Base-by-base conservation (phyloP, 2,888 invertebrate genomes). In the Endomychus coccineus region DNA sequence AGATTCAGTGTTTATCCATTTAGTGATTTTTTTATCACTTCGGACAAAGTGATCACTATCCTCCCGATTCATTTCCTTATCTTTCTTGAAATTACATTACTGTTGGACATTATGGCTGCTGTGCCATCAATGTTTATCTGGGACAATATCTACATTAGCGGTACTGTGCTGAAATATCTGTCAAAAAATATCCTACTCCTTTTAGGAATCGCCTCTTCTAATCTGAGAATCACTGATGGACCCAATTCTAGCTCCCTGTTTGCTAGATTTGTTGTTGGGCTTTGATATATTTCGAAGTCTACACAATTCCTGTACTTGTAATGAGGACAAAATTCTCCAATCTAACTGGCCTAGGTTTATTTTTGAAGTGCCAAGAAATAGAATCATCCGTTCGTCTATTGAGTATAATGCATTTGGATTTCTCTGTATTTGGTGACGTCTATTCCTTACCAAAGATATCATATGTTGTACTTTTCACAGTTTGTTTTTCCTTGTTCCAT, bases 1-100 rank as follows among this genome's bases (percentile, higher is more conserved):
- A n/a, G 42, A 21, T 40, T 52, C 50, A 7, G 29, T 47, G 23
- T 56, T 52, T 36, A 45, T 52, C 54, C 55, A 55, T 42, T 56
- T 52, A 1, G 54, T 42, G 0, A 49, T 50, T 22, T 34, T 43
- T 49, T 25, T 54, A 51, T 36, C n/a, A 50, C 36, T 14, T 55
- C 52, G 13, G 50, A 44, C n/a, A n/a, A n/a, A n/a, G n/a, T n/a
- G n/a, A n/a, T n/a, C n/a, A n/a, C n/a, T n/a, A 16, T 51, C 45
- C 16, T 49, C 50, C 14, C 40, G 13, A 7, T 29, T 32, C 44
- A 49, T 46, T 7, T 16, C 22, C 4, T 24, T 36, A 36, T 55
- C 46, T 39, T 45, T 48, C 34, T 43, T 42, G 39, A 49, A 46
- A 21, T 29, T 33, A 36, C 41, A 45, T 33, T 11, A 12, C 40